These are phyloP conservation scores for Stomorhina lunata DNA, from an alignment of 2,888 invertebrate genomes.

Conservation along the genomic window DNA sequence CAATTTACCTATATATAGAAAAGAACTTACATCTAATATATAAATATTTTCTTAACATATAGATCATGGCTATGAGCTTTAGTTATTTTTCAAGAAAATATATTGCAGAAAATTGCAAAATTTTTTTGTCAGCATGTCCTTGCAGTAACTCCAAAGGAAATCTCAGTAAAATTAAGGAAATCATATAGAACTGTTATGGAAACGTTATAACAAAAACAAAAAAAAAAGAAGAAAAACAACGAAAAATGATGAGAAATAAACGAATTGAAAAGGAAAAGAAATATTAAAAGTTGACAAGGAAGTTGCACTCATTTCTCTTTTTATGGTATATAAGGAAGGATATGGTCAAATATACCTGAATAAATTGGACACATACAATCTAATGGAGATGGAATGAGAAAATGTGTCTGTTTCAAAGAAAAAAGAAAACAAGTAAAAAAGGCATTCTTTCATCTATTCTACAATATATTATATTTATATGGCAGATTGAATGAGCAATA, in stretches of 20 bases:
- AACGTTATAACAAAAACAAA: conserved; percentile 1
- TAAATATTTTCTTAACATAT: too few relatives aligned
- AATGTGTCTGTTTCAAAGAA: neutral
- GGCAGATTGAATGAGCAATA: conserved; percentile 43
- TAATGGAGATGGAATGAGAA: neutral
- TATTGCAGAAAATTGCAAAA: too few relatives aligned
- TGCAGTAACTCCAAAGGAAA: conserved; percentile 30
- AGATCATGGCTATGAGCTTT: too few relatives aligned
- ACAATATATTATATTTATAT: conserved; percentile 20
- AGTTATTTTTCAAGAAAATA: too few relatives aligned
- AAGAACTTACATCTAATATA: too few relatives aligned
- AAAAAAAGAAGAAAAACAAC: neutral
- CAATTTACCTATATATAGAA: too few relatives aligned
- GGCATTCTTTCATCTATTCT: neutral
- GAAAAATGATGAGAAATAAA: neutral
- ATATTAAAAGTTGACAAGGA: conserved; percentile 45
- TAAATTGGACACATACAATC: conserved; percentile 34
- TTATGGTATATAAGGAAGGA: conserved; percentile 35
- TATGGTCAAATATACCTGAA: conserved; percentile 49
- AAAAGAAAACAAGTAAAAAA: neutral
- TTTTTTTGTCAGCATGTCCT: too few relatives aligned
- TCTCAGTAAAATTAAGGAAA: conserved; percentile 53
- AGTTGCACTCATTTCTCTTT: conserved; percentile 42
- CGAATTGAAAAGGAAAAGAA: conserved; percentile 27
- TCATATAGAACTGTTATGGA: conserved; percentile 36